Base-by-base conservation (phyloP, 2,888 invertebrate species). In the Cheilosia urbana region DNA sequence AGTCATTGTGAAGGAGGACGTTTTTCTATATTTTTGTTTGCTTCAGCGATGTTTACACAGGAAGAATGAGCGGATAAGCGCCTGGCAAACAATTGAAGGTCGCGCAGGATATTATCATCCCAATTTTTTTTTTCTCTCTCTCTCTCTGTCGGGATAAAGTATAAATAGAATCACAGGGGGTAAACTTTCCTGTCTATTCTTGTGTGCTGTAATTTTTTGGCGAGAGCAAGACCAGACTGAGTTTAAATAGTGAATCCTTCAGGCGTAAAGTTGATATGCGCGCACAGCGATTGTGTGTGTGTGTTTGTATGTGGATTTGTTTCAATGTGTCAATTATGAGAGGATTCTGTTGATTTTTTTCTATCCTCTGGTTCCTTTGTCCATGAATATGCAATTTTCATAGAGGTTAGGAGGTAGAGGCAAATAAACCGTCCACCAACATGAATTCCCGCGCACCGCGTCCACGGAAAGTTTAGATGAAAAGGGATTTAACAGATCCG, bases 1-100 rank as follows among this genome's bases (percentile, higher is more conserved):
- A 83, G 78, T 72, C 83, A 69, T 47, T 57, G n/a, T 66, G 37
- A 47, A 45, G 58, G 15, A 55, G 55, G 34, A 34, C 45, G 4
- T 4, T 11, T 21, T 27, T 27, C 6, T 27, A 6, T 11, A 34
- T 58, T 68, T 21, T 47, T 15, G 45, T 66, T 34, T 47, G 24
- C 62, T 65, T 37, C 42, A 62, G 69, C 55, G n/a, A 15, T 80
- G 71, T 80, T 80, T 80, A 62, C 79, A 84, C 65, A 84, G 69
- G 75, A 84, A 79, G 75, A 79, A 79, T 76, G 30, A 76, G 68
- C 76, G 80, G 76, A 85, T 85, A 85, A 85, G 80, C 68, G 81
- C 76, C 85, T 81, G 81, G 68, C 81, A 85, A 81, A 85, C 85
- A 85, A 85, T 81, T 85, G 85, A 85, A 85, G 85, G 85, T 85